Evolutionary conservation across 2,113 vertebrate species (phyloP).

Genomic region (Leptocoma aspasia): DNA sequence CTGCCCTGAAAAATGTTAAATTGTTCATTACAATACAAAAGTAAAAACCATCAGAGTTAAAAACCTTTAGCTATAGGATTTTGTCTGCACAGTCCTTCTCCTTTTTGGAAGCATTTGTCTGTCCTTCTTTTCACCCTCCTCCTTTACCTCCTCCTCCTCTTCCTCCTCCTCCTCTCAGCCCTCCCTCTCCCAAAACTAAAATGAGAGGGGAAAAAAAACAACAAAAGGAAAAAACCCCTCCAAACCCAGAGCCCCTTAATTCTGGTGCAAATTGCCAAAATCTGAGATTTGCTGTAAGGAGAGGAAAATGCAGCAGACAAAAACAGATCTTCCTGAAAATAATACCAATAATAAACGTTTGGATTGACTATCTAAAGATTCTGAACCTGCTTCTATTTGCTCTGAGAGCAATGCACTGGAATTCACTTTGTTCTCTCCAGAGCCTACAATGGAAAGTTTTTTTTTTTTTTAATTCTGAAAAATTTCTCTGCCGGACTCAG

Average conservation of each 20-base stretch:
- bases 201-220: not conserved
- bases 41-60: constrained; percentile 25
- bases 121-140: constrained; percentile 20
- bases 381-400: constrained; percentile 77
- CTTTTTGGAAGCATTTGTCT: constrained; percentile 45
- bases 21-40: constrained; percentile 56
- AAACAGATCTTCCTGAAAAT: constrained; percentile 54
- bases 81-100: constrained; percentile 37
- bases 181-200: constrained; percentile 18
- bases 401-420: constrained; percentile 67
- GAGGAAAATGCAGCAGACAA: constrained; percentile 39
- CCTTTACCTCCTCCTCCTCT: not conserved
- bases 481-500: constrained; percentile 75
- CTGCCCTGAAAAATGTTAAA: constrained; percentile 50
- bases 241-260: constrained; percentile 13
- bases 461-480: constrained; percentile 75
- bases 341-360: constrained; percentile 57
- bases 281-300: constrained; percentile 44
- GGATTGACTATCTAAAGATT: constrained; percentile 54
- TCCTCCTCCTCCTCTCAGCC: not conserved
- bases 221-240: not conserved
- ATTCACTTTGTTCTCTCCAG: constrained; percentile 79
- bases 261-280: constrained; percentile 23
- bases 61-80: constrained; percentile 6
- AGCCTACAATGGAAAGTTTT: constrained; percentile 77